These are phyloP conservation scores for Dysdera silvatica DNA, from an alignment of 1,140 invertebrate species.

Conservation along the genomic window DNA sequence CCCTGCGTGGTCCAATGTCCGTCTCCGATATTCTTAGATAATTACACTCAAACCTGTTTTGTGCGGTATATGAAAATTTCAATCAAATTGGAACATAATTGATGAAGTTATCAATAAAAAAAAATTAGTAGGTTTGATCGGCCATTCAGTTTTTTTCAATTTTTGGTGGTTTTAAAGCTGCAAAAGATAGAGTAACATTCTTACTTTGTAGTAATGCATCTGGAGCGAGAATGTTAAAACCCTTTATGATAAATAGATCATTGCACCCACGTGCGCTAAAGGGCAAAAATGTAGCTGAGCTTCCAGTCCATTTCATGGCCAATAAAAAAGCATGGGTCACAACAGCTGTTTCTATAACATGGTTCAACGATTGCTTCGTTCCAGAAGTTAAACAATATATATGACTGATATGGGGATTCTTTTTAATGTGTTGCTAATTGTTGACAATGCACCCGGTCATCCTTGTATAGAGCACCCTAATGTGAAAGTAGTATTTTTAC, in stretches of 20 bases:
- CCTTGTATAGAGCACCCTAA: slow-evolving; percentile 7
- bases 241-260: slow-evolving; percentile 43
- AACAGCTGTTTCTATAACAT: slow-evolving; percentile 40
- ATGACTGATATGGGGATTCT: slow-evolving; percentile 1
- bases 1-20: too few relatives aligned
- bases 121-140: too few relatives aligned
- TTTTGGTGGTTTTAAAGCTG: slow-evolving; percentile 45
- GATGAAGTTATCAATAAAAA: too few relatives aligned
- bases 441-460: slow-evolving; percentile 14
- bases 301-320: slow-evolving; percentile 43
- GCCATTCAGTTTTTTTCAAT: too few relatives aligned
- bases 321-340: slow-evolving; percentile 46
- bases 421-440: slow-evolving; percentile 13
- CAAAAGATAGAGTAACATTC: slow-evolving; percentile 46
- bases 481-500: neutral
- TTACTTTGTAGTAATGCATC: slow-evolving; percentile 42
- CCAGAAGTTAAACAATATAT: slow-evolving; percentile 14
- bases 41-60: too few relatives aligned
- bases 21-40: too few relatives aligned
- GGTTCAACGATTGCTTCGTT: slow-evolving; percentile 31
- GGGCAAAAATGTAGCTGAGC: slow-evolving; percentile 36
- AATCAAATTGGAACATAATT: too few relatives aligned
- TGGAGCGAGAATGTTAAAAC: slow-evolving; percentile 44
- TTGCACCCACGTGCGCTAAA: slow-evolving; percentile 40
- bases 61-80: too few relatives aligned